Percentiles rank a stretch among this genome's conserved stretches.
Evolutionary conservation across 2,888 invertebrate genomes (phyloP).

Genomic region (Nymphalis urticae): DNA sequence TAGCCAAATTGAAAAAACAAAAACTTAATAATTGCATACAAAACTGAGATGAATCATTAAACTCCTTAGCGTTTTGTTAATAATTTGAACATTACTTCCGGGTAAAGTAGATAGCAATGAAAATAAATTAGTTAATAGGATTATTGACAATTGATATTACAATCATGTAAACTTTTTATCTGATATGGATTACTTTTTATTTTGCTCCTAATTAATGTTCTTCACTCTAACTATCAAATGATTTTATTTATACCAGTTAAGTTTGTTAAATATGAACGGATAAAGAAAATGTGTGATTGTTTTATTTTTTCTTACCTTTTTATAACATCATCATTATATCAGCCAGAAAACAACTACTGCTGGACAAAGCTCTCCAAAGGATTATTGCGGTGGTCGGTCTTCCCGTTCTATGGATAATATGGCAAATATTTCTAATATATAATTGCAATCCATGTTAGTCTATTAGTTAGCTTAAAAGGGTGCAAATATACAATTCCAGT

Average conservation of each 20-base stretch:
- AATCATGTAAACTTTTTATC: constrained; percentile 27
- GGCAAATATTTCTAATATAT: too few species aligned
- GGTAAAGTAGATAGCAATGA: constrained; percentile 10
- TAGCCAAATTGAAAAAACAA: constrained; percentile 2
- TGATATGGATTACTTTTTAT: constrained; percentile 6
- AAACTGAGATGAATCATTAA: background rate
- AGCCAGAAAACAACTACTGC: too few species aligned
- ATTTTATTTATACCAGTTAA: constrained; percentile 38
- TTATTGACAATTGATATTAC: constrained; percentile 13
- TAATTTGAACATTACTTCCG: background rate
- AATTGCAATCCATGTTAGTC: too few species aligned
- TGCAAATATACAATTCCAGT: too few species aligned
- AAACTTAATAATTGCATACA: background rate
- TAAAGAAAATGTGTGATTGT: constrained; percentile 35
- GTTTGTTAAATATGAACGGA: constrained; percentile 42
- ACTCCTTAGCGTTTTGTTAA: constrained; percentile 5
- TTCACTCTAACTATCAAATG: constrained; percentile 36
- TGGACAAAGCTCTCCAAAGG: too few species aligned
- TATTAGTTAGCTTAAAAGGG: too few species aligned
- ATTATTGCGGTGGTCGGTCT: too few species aligned
- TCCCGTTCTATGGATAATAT: too few species aligned
- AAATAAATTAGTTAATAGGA: constrained; percentile 1
- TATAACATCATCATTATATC: background rate
- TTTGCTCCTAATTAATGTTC: constrained; percentile 29
- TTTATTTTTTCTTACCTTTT: constrained; percentile 29